Percentiles rank a stretch among this genome's conserved stretches.
Conservation (phyloP, 2,797 vertebrate genomes). For the Lepus townsendii region DNA sequence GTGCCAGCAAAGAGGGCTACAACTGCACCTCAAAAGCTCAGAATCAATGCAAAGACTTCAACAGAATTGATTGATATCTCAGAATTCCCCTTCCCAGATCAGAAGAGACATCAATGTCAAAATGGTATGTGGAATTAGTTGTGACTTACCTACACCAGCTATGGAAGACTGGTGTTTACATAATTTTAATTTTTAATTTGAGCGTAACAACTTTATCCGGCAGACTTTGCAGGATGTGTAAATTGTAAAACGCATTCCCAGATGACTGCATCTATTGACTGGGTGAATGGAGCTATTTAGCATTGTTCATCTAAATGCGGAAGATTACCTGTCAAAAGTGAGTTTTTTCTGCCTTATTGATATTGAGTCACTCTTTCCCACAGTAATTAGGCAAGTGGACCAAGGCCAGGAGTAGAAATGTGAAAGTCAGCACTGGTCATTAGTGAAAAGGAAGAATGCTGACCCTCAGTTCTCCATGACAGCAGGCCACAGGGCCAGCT, state of each 20-base stretch:
- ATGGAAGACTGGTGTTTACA: not conserved
- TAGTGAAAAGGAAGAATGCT: not conserved
- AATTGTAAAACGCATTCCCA: not conserved
- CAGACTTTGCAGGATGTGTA: not conserved
- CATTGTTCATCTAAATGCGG: not conserved
- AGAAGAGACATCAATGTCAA: not conserved
- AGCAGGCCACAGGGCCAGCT: not conserved
- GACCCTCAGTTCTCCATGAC: not conserved
- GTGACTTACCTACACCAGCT: not conserved
- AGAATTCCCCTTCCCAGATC: not conserved
- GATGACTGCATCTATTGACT: not conserved
- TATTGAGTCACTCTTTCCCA: not conserved
- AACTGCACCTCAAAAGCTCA: not conserved
- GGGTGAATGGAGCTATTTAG: not conserved
- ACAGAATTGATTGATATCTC: too few relatives aligned
- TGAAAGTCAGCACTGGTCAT: not conserved
- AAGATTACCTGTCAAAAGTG: constrained; percentile 5
- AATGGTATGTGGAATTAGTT: not conserved
- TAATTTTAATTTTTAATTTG: not conserved
- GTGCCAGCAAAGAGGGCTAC: not conserved
- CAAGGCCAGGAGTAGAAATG: not conserved
- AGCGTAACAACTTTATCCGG: not conserved
- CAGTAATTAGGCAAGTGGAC: not conserved
- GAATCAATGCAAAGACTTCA: not conserved
- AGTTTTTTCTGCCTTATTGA: not conserved